A percentile compares a stretch with the other conserved stretches of the same genome.
Conservation (phyloP, 2,888 invertebrate species). For the Megastigmus dorsalis region DNA sequence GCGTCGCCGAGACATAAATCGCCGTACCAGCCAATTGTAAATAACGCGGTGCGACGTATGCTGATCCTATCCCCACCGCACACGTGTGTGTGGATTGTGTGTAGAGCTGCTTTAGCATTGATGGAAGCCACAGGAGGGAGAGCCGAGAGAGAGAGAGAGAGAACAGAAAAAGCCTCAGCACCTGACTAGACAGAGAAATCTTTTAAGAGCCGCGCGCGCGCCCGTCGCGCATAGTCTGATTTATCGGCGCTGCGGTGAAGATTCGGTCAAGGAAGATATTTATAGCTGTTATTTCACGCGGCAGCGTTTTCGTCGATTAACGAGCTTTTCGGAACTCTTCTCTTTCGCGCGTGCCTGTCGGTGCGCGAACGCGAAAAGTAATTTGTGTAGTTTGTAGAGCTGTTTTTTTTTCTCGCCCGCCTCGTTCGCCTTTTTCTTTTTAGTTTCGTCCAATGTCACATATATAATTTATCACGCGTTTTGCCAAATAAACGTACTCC, state of each 20-base stretch:
- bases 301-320: constrained; percentile 44
- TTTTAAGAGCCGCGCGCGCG: constrained; percentile 29
- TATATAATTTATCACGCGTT: constrained; percentile 24
- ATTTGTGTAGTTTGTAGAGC: constrained; percentile 30
- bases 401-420: constrained; percentile 22
- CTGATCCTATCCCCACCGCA: too few species aligned
- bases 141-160: too few species aligned
- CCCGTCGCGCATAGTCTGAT: constrained; percentile 36
- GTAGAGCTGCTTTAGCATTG: constrained; percentile 1
- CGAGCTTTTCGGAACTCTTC: constrained; percentile 33
- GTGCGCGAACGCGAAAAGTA: constrained; percentile 26
- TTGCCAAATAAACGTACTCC: constrained; percentile 3
- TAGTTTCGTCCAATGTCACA: too few species aligned
- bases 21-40: constrained; percentile 72
- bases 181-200: constrained; percentile 39
- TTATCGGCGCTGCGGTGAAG: constrained; percentile 44
- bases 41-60: constrained; percentile 72
- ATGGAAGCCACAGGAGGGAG: neutral
- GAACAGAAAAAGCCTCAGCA: constrained; percentile 5
- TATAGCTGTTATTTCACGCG: constrained; percentile 44
- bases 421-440: too few species aligned
- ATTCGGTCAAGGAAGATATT: constrained; percentile 46
- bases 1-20: constrained; percentile 67
- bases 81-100: too few species aligned
- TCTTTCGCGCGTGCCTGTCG: constrained; percentile 1